These are phyloP conservation scores for Sphaeridia pumilis DNA, from an alignment of 2,888 invertebrate species.

Conservation along the genomic window DNA sequence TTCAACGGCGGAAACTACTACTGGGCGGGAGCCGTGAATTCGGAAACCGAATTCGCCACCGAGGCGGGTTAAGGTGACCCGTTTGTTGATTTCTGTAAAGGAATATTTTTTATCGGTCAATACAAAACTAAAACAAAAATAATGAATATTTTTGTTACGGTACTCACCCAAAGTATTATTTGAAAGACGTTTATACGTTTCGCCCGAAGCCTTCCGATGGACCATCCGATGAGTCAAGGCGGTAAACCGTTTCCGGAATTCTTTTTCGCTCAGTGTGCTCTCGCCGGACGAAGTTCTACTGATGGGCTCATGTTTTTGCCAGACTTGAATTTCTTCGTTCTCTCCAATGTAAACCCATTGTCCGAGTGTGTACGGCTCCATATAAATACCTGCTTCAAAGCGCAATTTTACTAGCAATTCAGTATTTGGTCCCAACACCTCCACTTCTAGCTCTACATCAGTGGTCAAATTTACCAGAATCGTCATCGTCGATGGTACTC, in stretches of 20 bases:
- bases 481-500: constrained; percentile 36
- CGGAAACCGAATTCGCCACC: constrained; percentile 80
- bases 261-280: constrained; percentile 68
- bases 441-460: not conserved
- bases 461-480: constrained; percentile 30
- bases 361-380: constrained; percentile 58
- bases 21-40: constrained; percentile 88
- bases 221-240: constrained; percentile 79
- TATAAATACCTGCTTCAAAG: constrained; percentile 51
- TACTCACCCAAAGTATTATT: constrained; percentile 75
- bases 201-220: constrained; percentile 76
- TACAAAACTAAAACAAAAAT: constrained; percentile 1
- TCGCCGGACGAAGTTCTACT: constrained; percentile 41
- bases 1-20: constrained; percentile 91
- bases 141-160: constrained; percentile 23
- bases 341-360: constrained; percentile 68
- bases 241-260: constrained; percentile 73
- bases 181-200: constrained; percentile 74
- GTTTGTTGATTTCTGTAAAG: constrained; percentile 71
- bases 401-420: no score
- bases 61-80: constrained; percentile 66
- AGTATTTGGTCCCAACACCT: no score
- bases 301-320: constrained; percentile 43
- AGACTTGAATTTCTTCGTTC: constrained; percentile 54
- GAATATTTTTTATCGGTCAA: no score